Base-by-base conservation (phyloP, 1,140 invertebrate genomes). In the Ephestia elutella region DNA sequence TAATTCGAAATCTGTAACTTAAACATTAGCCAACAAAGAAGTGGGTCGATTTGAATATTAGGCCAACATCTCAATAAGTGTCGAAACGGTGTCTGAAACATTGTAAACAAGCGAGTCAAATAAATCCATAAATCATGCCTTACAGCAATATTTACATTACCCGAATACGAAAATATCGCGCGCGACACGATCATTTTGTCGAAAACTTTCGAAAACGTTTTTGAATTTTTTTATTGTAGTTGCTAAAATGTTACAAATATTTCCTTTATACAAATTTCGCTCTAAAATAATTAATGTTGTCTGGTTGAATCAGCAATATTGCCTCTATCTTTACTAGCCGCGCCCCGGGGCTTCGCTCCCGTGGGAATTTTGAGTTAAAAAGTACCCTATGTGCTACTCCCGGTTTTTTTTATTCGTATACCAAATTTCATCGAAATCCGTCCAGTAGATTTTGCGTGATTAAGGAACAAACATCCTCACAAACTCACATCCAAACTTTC, bases 121-220 rank as follows among this genome's bases (percentile, higher is more conserved):
- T 72, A 75, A 38, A 73, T 71, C 69, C 66, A 77, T 78, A 82
- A 79, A 82, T 80, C 74, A 74, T 63, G 63, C 55, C 56, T 68
- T 66, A 70, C 72, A 72, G 58, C 61, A 79, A 82, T 76, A 79
- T 80, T 78, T 78, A 76, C 69, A 60, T 73, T 75, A 78, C 60
- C 65, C 38, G 57, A 63, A 78, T 73, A 64, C 71, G 53, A 75
- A 74, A 78, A 75, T 75, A 78, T 60, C 60, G 15, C 38, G 49
- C 30, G 56, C 55, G 68, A 71, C 69, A 62, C 58, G 57, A 38
- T 62, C 49, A 55, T 25, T 20, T 44, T 17, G 13, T 44, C 2
- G 38, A 15, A 15, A 3, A 44, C 13, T 44, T 44, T 44, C 50
- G 35, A 61, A 38, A 62, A 55, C 28, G 49, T 62, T 64, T 54